Conservation (phyloP, 1,140 invertebrate species). For the Drosophila kurseongensis region DNA sequence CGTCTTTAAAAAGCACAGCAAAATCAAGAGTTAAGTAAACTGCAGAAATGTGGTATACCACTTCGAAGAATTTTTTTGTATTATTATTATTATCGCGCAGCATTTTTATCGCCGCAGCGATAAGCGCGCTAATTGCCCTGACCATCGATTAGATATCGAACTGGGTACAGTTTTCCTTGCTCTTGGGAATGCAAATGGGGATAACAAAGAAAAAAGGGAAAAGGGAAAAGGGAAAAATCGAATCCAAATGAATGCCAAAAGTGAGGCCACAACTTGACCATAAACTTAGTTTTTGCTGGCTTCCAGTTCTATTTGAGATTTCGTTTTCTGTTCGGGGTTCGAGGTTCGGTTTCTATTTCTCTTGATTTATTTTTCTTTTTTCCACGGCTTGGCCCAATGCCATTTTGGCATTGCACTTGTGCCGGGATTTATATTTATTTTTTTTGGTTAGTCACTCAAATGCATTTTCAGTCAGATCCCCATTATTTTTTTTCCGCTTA, state of each 20-base stretch:
- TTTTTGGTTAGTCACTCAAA: constrained; percentile 14
- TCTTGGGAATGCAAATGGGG: not conserved
- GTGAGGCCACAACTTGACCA: constrained; percentile 14
- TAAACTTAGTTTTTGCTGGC: constrained; percentile 16
- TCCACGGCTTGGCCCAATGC: constrained; percentile 31
- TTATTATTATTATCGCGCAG: constrained; percentile 6
- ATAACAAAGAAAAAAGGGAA: not conserved
- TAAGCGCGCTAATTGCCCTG: constrained; percentile 34
- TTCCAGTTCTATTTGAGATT: constrained; percentile 5
- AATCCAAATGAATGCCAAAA: constrained; percentile 13
- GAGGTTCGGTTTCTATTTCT: constrained; percentile 19
- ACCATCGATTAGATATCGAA: constrained; percentile 43
- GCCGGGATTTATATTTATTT: constrained; percentile 6
- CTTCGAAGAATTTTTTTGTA: not conserved
- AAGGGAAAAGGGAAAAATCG: constrained; percentile 3
- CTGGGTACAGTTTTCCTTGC: constrained; percentile 25
- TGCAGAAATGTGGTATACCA: not conserved
- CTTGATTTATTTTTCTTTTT: constrained; percentile 12
- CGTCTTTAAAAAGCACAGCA: not conserved
- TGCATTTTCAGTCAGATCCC: constrained; percentile 7
- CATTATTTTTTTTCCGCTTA: constrained; percentile 15
- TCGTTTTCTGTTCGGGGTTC: constrained; percentile 4
- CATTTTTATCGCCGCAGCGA: constrained; percentile 29
- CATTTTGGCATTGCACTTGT: constrained; percentile 42
- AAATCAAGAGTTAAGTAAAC: not conserved